Evolutionary conservation across 2,113 vertebrate species (phyloP), one percentile per base, ranked within the genome.

Genomic region (Acrocephalus kingi): DNA sequence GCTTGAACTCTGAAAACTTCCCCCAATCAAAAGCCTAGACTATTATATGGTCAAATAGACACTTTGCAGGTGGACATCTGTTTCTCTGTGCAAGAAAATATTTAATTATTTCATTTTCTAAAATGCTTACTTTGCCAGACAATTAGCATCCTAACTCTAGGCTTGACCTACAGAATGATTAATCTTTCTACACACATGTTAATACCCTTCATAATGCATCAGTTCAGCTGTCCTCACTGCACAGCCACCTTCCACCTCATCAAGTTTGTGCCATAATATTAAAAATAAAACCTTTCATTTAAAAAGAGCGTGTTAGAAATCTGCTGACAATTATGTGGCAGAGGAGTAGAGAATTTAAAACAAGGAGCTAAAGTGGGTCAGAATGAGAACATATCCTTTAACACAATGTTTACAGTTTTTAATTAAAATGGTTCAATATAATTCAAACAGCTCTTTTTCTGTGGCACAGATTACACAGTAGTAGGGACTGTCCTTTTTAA

Each of bases 161-260:
- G 31, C 15, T 54, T 91, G 56, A 77, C 43, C 35, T 84, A 35
- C 13, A 89, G 69, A 83, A 87, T 67, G 1, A 46, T 72, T 56
- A 35, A 15, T 66, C n/a, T 81, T 89, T 68, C 76, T 56, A 54
- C 17, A 46, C 61, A 28, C 7, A 12, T 54, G 48, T 46, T 63
- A 63, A 33, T 63, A 24, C 31, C 14, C 90, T 69, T 72, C 71
- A 49, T 84, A 63, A 72, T 48, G 28, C 49, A 81, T 39, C 25
- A 31, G 13, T 71, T 78, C 35, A 62, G 7, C 33, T 76, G 14
- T 51, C 49, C 77, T 85, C 43, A 35, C 61, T 84, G 48, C 33
- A 22, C n/a, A 88, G 30, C 4, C 12, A 27, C 23, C 18, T 84
- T 90, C 31, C 2, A 7, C 39, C 27, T 43, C 0, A 0, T 45